These are phyloP conservation scores for Laupala kohalensis DNA, from an alignment of 1,140 invertebrate species.

Conservation along the genomic window DNA sequence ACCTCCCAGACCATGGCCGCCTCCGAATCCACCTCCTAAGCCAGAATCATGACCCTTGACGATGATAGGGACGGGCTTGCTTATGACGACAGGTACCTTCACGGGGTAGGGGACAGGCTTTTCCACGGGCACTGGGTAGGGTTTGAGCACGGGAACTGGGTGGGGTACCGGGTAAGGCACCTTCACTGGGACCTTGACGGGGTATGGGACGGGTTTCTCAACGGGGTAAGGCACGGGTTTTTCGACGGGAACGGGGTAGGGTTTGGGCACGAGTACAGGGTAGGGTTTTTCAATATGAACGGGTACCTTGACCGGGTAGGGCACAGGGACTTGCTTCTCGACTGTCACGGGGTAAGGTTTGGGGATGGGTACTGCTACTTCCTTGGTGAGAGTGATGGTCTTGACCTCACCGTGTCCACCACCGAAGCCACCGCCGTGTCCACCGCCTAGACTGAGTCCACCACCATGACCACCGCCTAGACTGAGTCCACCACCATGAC, in stretches of 20 bases:
- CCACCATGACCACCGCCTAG: constrained; percentile 3
- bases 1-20: too few species aligned
- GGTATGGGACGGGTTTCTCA: constrained; percentile 17
- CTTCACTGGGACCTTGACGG: constrained; percentile 15
- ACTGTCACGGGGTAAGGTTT: constrained; percentile 18
- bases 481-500: constrained; percentile 11
- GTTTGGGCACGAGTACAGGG: constrained; percentile 18
- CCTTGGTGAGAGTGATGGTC: constrained; percentile 10
- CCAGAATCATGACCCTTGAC: background rate
- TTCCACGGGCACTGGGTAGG: constrained; percentile 12
- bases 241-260: constrained; percentile 20
- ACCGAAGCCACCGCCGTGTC: background rate
- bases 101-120: constrained; percentile 9
- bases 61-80: constrained; percentile 5
- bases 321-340: constrained; percentile 17
- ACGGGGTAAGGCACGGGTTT: constrained; percentile 18
- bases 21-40: background rate
- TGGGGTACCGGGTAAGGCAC: constrained; percentile 18
- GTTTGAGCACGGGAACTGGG: constrained; percentile 16
- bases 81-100: background rate
- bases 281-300: constrained; percentile 20
- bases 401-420: background rate
- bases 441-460: background rate
- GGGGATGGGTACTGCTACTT: constrained; percentile 17
- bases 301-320: constrained; percentile 11